Percentiles rank a stretch among this genome's conserved stretches.
Conservation (phyloP, 2,888 invertebrate genomes). For the Chirona hameri region DNA sequence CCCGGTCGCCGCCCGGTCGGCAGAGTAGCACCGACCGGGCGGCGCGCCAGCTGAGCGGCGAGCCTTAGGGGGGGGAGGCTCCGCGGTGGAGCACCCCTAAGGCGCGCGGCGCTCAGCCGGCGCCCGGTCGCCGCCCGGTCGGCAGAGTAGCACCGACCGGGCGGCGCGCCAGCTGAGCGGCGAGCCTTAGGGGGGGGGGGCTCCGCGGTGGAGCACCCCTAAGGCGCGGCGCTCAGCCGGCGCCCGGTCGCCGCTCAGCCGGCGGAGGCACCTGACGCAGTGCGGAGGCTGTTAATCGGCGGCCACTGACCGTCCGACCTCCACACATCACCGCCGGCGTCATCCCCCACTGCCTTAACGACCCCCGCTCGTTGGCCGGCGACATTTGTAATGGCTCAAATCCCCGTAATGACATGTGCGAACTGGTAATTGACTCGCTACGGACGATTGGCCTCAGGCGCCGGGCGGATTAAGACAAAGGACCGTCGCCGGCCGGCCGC, state of each 20-base stretch:
- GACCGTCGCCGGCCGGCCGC: neutral
- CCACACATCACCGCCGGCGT: neutral
- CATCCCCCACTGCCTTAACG: neutral
- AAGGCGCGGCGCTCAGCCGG: too few relatives aligned
- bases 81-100: too few relatives aligned
- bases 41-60: too few relatives aligned
- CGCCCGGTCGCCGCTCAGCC: neutral
- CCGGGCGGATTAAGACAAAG: slow-evolving; percentile 4
- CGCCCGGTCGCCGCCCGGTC: too few relatives aligned
- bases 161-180: too few relatives aligned
- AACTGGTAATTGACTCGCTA: neutral
- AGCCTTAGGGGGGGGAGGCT: too few relatives aligned
- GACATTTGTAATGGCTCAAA: neutral
- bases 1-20: too few relatives aligned
- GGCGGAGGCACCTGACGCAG: slow-evolving; percentile 4
- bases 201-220: too few relatives aligned
- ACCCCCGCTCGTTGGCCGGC: neutral
- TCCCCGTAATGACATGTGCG: slow-evolving; percentile 1
- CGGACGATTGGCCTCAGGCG: neutral
- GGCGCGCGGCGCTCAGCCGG: too few relatives aligned
- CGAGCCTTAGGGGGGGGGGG: too few relatives aligned
- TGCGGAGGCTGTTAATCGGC: neutral
- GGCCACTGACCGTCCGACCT: neutral
- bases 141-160: too few relatives aligned
- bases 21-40: too few relatives aligned